A percentile compares a stretch with the other conserved stretches of the same genome.
These are phyloP conservation scores for Bombus balteatus DNA, from an alignment of 1,140 invertebrate species.

Conservation along the genomic window DNA sequence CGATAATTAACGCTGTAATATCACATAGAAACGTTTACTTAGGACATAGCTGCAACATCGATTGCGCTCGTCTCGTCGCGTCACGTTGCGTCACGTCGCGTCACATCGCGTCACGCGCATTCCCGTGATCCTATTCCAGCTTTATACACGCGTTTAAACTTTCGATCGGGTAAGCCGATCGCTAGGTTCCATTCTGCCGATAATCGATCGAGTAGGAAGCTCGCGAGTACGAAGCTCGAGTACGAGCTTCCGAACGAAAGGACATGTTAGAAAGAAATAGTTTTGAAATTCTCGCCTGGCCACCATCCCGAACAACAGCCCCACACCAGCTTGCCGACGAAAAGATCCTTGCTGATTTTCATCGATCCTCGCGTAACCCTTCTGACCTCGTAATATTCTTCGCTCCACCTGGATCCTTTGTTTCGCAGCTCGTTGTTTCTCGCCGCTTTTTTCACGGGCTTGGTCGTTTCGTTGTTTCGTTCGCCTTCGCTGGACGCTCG, in stretches of 20 bases:
- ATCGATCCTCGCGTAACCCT: conserved; percentile 55
- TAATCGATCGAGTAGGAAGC: not conserved
- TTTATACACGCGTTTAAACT: not conserved
- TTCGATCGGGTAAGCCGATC: not conserved
- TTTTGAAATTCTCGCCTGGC: conserved; percentile 62
- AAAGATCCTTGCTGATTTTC: conserved; percentile 39
- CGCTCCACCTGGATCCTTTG: not conserved
- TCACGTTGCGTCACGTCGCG: not conserved
- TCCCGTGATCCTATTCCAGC: not conserved
- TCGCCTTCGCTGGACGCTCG: not conserved
- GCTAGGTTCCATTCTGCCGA: not conserved
- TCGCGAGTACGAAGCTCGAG: not conserved
- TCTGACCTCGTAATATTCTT: not conserved
- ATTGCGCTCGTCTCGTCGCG: not conserved
- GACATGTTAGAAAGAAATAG: not conserved
- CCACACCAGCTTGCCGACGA: conserved; percentile 66
- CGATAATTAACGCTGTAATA: conserved; percentile 69
- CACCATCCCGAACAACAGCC: conserved; percentile 69
- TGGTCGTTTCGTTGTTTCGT: not conserved
- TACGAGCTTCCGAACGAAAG: not conserved
- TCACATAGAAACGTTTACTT: conserved; percentile 33
- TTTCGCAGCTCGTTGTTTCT: too few relatives aligned
- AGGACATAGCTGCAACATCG: not conserved
- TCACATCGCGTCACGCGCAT: not conserved
- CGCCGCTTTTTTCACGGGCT: not conserved